Evolutionary conservation across 2,113 vertebrate genomes (phyloP).

Genomic region (Micronisus gabar): DNA sequence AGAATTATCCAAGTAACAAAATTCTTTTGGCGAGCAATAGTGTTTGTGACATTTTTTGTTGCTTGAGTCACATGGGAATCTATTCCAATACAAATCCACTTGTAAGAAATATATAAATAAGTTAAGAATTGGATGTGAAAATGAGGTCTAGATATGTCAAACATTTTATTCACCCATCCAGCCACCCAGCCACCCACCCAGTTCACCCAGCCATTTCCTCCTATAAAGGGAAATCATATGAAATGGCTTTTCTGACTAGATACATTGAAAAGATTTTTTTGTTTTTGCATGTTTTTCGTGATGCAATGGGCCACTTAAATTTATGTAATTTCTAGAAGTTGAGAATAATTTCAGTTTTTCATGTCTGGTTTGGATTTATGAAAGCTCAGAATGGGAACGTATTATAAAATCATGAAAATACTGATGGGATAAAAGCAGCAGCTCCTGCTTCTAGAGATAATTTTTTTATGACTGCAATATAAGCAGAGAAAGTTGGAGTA

Average conservation of each 20-base stretch:
- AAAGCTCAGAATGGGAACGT: neutral
- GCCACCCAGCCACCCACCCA: neutral
- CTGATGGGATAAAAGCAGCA: neutral
- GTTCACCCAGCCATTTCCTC: neutral
- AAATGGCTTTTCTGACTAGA: neutral
- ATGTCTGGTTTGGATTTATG: neutral
- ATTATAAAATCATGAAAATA: neutral
- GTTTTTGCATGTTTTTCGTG: neutral
- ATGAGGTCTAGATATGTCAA: neutral
- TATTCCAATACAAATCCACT: neutral
- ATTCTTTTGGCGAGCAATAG: neutral
- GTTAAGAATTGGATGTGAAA: neutral
- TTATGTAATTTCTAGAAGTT: neutral
- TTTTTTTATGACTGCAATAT: neutral
- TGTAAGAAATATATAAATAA: neutral
- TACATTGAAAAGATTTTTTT: neutral
- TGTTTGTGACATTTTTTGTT: neutral
- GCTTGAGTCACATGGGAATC: neutral
- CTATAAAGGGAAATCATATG: neutral
- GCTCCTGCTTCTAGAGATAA: neutral
- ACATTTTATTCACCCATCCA: neutral
- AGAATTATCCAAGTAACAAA: neutral
- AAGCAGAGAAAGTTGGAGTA: neutral
- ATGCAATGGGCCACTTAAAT: neutral
- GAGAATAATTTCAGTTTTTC: neutral